Evolutionary conservation across 2,113 vertebrate genomes (phyloP).

Genomic region (Australoheros scitulus): DNA sequence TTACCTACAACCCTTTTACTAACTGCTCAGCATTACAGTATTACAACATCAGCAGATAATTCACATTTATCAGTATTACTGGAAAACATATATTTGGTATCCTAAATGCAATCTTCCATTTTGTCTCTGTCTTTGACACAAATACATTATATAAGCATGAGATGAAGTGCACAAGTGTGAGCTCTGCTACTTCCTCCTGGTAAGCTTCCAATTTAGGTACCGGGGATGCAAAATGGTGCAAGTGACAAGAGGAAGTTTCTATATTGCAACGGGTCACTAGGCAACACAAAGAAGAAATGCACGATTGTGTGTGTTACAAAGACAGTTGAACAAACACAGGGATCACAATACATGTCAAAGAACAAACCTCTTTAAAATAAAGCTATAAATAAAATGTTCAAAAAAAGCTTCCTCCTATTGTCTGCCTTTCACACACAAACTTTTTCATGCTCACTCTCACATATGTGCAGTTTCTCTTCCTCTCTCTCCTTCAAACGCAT

Average conservation of each 20-base stretch:
- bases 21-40: not conserved
- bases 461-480: constrained; percentile 8
- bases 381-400: constrained; percentile 39
- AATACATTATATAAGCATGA: not conserved
- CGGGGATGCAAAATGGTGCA: constrained; percentile 39
- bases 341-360: constrained; percentile 7
- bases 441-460: not conserved
- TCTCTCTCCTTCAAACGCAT: constrained; percentile 23
- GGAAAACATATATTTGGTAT: not conserved
- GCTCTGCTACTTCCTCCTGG: not conserved
- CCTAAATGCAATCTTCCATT: constrained; percentile 8
- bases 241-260: constrained; percentile 40
- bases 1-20: not conserved
- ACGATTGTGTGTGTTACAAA: not conserved
- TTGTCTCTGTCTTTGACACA: not conserved
- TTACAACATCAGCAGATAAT: not conserved
- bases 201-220: not conserved
- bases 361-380: constrained; percentile 23
- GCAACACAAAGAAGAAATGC: constrained; percentile 53
- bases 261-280: constrained; percentile 12
- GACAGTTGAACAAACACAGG: not conserved
- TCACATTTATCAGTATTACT: not conserved
- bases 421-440: not conserved
- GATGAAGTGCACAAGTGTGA: not conserved
- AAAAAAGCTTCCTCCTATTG: constrained; percentile 14